Base-by-base conservation (phyloP, 2,113 vertebrate species). In the Oenanthe oenanthe region DNA sequence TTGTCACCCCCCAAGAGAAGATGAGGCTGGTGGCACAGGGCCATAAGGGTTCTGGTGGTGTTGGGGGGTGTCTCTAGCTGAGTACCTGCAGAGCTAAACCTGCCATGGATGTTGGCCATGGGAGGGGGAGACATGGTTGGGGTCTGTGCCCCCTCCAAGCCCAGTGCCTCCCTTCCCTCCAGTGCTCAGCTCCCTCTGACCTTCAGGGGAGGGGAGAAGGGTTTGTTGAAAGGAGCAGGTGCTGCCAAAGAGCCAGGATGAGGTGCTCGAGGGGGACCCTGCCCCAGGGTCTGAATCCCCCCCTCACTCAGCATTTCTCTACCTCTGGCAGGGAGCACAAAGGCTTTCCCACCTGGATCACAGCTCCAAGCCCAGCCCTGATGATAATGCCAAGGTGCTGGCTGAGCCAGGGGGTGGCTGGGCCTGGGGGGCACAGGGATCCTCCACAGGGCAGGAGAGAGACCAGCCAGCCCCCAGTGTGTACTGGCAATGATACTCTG, bases 381-480 rank as follows among this genome's bases (percentile, higher is more conserved):
- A 6, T 12, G 28, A 12, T 10, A 13, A 32, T 0, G 4, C 17
- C 29, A 12, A 67, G 24, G 14, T 0, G 0, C 22, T 50, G 61
- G 19, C 36, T 36, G 81, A 56, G 48, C 43, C 11, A 42, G 73
- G 62, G 58, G 17, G 26, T 14, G 0, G 67, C 17, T 12, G 25
- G 50, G 60, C 10, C 14, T 36, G 28, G 31, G 45, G 36, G 48
- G 38, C 12, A 8, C 5, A 12, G 17, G 8, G 6, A 2, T 10
- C 25, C 9, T 57, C 36, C 24, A 9, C 11, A 20, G 40, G 38
- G 50, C 57, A 47, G 14, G 15, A 21, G 22, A 78, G 32, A 65
- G 24, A 51, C n/a, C 21, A 19, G 21, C 16, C 1, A 1, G 21
- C 6, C 60, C 60, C 34, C 56, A 61, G 0, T 3, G 3, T 0